Conservation (phyloP, 2,113 vertebrate species). For the Oenanthe oenanthe region DNA sequence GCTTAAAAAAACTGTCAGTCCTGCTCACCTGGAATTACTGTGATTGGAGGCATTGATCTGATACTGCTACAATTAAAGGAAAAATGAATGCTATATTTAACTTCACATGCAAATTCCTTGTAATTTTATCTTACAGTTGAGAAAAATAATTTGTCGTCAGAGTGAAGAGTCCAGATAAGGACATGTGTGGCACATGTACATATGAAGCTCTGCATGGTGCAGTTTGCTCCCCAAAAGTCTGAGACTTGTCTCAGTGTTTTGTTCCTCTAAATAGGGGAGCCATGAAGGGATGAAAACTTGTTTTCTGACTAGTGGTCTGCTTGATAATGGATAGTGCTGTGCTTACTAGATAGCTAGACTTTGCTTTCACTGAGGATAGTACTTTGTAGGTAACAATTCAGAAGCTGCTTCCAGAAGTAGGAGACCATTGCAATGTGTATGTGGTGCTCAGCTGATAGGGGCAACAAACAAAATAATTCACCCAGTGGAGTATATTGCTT, state of each 20-base stretch:
- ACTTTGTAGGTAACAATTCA: not conserved
- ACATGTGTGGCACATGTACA: rapidly evolving
- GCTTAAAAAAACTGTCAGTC: not conserved
- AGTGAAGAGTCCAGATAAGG: not conserved
- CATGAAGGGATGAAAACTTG: not conserved
- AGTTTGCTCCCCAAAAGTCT: not conserved
- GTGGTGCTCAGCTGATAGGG: not conserved
- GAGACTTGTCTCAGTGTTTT: not conserved
- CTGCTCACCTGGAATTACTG: not conserved
- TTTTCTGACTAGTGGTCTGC: not conserved
- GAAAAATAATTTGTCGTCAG: not conserved
- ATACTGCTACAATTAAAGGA: not conserved
- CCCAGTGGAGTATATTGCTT: rapidly evolving
- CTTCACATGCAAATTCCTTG: not conserved
- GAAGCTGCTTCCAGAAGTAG: not conserved
- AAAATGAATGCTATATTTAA: not conserved
- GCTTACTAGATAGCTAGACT: not conserved
- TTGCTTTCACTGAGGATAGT: not conserved
- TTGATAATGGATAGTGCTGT: not conserved
- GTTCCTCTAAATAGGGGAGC: not conserved
- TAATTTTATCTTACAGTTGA: not conserved
- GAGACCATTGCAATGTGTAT: not conserved
- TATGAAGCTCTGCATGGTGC: not conserved
- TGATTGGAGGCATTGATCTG: not conserved
- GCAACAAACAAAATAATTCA: not conserved